These are phyloP conservation scores for Limosa lapponica DNA, from an alignment of 2,797 vertebrate species.

Conservation along the genomic window DNA sequence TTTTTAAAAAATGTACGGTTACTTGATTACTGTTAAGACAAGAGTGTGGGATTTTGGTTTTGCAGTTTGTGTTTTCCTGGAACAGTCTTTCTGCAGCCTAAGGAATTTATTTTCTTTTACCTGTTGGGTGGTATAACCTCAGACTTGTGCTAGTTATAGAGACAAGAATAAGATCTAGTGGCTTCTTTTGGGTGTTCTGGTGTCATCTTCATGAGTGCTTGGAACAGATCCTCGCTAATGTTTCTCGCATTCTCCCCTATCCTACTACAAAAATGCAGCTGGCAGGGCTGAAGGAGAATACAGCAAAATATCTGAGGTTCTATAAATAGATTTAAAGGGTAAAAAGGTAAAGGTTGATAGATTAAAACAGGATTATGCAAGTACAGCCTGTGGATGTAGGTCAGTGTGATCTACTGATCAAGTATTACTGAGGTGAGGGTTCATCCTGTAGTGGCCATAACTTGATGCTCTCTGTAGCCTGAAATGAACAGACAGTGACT, in stretches of 20 bases:
- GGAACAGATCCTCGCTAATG: neutral
- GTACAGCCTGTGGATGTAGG: neutral
- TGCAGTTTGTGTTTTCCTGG: neutral
- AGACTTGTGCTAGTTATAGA: neutral
- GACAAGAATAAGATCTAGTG: neutral
- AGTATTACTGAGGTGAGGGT: neutral
- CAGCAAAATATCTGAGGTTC: neutral
- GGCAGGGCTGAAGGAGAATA: neutral
- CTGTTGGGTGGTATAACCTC: neutral
- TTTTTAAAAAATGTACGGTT: neutral
- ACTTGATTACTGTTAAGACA: neutral
- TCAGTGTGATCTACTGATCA: neutral
- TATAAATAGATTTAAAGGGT: neutral
- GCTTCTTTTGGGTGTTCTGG: neutral
- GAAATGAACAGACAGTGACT: neutral
- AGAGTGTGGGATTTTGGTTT: accelerated
- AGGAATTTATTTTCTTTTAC: neutral
- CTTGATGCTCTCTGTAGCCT: neutral
- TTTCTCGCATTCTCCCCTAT: neutral
- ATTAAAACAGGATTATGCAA: neutral
- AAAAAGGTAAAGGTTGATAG: neutral
- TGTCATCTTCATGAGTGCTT: neutral
- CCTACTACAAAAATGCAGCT: neutral
- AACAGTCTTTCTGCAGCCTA: neutral
- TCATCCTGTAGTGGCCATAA: neutral